Conservation (phyloP, 2,797 vertebrate species). For the Naso thynnoides region DNA sequence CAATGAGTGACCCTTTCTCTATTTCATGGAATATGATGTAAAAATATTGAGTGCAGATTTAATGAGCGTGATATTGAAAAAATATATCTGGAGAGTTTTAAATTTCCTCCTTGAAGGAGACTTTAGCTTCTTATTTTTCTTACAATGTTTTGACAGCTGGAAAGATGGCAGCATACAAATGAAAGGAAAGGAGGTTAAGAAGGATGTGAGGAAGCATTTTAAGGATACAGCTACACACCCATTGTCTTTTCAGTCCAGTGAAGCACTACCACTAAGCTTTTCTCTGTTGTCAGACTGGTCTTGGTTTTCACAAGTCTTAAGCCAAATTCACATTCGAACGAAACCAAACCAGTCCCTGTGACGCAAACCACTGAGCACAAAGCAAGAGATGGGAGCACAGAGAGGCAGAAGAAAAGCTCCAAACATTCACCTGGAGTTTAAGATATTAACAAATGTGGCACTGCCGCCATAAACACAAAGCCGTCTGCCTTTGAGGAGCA, state of each 20-base stretch:
- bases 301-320: slow-evolving; percentile 53
- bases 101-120: slow-evolving; percentile 15
- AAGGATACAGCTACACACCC: slow-evolving; percentile 30
- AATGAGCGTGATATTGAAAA: slow-evolving; percentile 19
- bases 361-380: slow-evolving; percentile 34
- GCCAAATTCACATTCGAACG: slow-evolving; percentile 45
- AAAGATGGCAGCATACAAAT: slow-evolving; percentile 9
- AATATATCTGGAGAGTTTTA: slow-evolving; percentile 1
- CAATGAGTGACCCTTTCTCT: slow-evolving; percentile 10
- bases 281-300: slow-evolving; percentile 45
- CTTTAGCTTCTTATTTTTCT: background rate
- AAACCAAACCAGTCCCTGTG: slow-evolving; percentile 44
- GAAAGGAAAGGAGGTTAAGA: slow-evolving; percentile 2
- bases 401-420: slow-evolving; percentile 28
- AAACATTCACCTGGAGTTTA: slow-evolving; percentile 70
- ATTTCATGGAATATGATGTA: slow-evolving; percentile 41
- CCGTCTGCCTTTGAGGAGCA: slow-evolving; percentile 48
- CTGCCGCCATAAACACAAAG: slow-evolving; percentile 50
- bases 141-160: background rate
- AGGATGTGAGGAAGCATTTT: slow-evolving; percentile 11
- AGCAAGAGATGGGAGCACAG: slow-evolving; percentile 29
- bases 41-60: slow-evolving; percentile 41
- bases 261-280: slow-evolving; percentile 43
- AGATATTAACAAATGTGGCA: slow-evolving; percentile 57
- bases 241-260: slow-evolving; percentile 54